Conservation (phyloP, 1,140 invertebrate genomes). For the Drosophila chauvacae region DNA sequence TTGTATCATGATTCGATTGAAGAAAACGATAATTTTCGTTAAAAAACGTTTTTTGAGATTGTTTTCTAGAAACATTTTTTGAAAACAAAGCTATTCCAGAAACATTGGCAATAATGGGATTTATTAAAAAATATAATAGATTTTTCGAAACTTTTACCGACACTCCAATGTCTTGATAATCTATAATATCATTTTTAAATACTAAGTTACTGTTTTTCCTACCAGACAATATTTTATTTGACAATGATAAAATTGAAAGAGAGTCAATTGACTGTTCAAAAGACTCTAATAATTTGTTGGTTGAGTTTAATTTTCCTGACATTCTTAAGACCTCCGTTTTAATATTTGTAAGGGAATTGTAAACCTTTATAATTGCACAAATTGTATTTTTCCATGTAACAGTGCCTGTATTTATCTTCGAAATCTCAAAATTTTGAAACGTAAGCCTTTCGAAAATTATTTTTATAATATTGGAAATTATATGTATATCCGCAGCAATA, state of each 20-base stretch:
- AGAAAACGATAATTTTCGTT: constrained; percentile 85
- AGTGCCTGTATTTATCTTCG: background rate
- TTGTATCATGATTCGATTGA: constrained; percentile 84
- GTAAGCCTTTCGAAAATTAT: constrained; percentile 5
- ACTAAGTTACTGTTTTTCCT: background rate
- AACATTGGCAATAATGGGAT: constrained; percentile 86
- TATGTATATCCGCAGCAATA: constrained; percentile 86
- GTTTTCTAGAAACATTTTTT: constrained; percentile 4
- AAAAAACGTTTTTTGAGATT: constrained; percentile 67
- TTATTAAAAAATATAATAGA: constrained; percentile 85
- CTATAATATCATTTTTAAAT: constrained; percentile 42
- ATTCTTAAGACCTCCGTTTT: constrained; percentile 84
- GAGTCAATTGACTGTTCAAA: constrained; percentile 83
- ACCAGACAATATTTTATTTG: constrained; percentile 1
- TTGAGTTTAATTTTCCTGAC: constrained; percentile 85
- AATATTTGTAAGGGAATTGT: constrained; percentile 85
- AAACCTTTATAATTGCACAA: constrained; percentile 85
- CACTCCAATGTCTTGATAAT: constrained; percentile 63
- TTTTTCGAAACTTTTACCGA: constrained; percentile 78
- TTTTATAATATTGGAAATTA: constrained; percentile 85
- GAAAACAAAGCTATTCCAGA: constrained; percentile 86
- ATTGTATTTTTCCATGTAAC: constrained; percentile 48
- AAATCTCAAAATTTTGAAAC: background rate
- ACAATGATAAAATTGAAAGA: constrained; percentile 32
- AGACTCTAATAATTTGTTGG: constrained; percentile 86